Percentiles rank a stretch among this genome's conserved stretches.
These are phyloP conservation scores for Tenualosa thibaudeaui DNA, from an alignment of 2,797 vertebrate species.

Conservation along the genomic window DNA sequence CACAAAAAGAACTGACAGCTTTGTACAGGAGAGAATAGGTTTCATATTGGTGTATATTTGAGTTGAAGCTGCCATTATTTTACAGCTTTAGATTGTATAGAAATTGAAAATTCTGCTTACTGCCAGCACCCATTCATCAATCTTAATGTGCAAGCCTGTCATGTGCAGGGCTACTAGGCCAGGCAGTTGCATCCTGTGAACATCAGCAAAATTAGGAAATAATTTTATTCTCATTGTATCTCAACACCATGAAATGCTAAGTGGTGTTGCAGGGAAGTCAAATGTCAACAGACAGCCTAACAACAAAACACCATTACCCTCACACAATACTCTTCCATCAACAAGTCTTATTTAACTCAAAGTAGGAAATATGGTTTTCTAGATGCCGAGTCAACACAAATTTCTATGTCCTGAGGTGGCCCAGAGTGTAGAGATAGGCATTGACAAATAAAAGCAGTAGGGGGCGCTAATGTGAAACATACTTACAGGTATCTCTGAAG, in stretches of 20 bases:
- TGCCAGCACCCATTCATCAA: not conserved
- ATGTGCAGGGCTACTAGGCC: not conserved
- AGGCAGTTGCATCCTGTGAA: not conserved
- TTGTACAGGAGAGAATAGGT: not conserved
- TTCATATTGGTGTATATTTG: not conserved
- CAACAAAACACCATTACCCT: not conserved
- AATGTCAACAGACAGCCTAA: not conserved
- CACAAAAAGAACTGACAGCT: not conserved
- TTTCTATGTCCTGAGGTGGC: too few relatives aligned
- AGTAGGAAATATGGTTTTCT: too few relatives aligned
- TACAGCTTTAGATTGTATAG: not conserved
- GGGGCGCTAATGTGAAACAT: not conserved
- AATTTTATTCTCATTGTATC: not conserved
- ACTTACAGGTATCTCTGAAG: too few relatives aligned
- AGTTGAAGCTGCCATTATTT: not conserved
- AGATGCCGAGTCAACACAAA: too few relatives aligned
- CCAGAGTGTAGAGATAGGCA: not conserved
- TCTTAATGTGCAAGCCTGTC: not conserved
- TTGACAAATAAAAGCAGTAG: not conserved
- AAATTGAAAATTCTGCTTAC: not conserved
- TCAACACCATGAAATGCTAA: not conserved
- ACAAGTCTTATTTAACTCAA: not conserved
- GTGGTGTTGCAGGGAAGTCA: not conserved
- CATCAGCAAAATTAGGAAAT: not conserved
- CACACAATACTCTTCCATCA: not conserved